Evolutionary conservation across 92 coral and sea anemone genomes (phyloP).

Genomic region (Diadumene lineata): DNA sequence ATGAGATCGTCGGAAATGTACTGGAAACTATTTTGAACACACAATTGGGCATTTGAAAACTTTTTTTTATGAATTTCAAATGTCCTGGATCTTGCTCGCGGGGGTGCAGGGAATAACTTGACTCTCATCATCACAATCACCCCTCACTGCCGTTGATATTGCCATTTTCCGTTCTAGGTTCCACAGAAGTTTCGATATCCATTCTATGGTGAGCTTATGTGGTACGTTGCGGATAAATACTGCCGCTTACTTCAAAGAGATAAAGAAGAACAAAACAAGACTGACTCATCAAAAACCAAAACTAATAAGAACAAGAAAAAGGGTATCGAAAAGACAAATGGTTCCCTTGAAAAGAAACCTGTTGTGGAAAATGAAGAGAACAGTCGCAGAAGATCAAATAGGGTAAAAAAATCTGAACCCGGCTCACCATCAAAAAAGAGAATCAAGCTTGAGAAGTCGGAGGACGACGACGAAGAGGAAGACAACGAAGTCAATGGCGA

Average conservation of each 20-base stretch:
- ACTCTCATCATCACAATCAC: too few species aligned
- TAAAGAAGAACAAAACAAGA: conserved; percentile 42
- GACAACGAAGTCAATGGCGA: conserved; percentile 37
- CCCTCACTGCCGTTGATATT: too few species aligned
- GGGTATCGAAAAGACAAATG: conserved; percentile 7
- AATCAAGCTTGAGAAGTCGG: conserved; percentile 32
- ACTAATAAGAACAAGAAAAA: conserved; percentile 4
- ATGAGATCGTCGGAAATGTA: too few species aligned
- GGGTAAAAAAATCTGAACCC: conserved; percentile 41
- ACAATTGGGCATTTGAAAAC: too few species aligned
- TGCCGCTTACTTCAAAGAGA: conserved; percentile 60
- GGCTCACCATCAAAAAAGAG: conserved; percentile 11
- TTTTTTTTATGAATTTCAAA: too few species aligned
- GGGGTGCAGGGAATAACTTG: too few species aligned
- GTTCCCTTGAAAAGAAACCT: conserved; percentile 19
- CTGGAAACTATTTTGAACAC: too few species aligned
- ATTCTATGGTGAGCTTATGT: conserved; percentile 81
- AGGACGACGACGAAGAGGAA: conserved; percentile 35
- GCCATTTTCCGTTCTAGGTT: conserved; percentile 55
- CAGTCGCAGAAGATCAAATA: conserved; percentile 67
- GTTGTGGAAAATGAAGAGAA: conserved; percentile 11
- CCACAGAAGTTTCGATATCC: conserved; percentile 98
- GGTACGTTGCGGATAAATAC: conserved; percentile 93
- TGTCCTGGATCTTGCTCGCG: too few species aligned
- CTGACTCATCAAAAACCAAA: conserved; percentile 11